These are phyloP conservation scores for Lonchura striata DNA, from an alignment of 2,113 vertebrate species.

Conservation along the genomic window DNA sequence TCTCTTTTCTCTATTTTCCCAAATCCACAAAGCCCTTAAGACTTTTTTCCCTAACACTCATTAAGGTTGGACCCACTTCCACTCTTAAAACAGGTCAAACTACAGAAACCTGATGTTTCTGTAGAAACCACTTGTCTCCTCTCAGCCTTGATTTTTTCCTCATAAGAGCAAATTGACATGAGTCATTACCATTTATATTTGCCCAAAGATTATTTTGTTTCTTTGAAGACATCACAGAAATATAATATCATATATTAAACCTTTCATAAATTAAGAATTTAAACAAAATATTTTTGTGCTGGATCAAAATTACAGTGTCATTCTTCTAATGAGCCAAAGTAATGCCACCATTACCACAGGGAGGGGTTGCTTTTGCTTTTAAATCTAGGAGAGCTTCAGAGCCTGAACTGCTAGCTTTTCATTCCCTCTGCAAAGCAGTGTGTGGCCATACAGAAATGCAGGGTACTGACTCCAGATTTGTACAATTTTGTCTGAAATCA, in stretches of 20 bases:
- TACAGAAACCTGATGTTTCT: not conserved
- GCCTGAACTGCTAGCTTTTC: not conserved
- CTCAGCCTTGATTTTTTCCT: not conserved
- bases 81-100: not conserved
- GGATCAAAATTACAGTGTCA: not conserved
- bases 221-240: not conserved
- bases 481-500: not conserved
- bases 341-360: not conserved
- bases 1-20: not conserved
- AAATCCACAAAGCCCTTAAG: not conserved
- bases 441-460: not conserved
- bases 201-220: not conserved
- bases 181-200: not conserved
- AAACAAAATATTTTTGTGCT: not conserved
- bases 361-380: not conserved
- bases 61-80: not conserved
- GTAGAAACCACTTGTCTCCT: not conserved
- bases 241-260: not conserved
- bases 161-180: not conserved
- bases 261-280: not conserved
- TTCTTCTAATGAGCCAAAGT: not conserved
- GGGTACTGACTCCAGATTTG: not conserved
- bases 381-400: not conserved
- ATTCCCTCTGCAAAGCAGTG: not conserved
- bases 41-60: not conserved